These are phyloP conservation scores for Hystrix brachyura DNA, from an alignment of 2,113 vertebrate genomes.

Conservation along the genomic window DNA sequence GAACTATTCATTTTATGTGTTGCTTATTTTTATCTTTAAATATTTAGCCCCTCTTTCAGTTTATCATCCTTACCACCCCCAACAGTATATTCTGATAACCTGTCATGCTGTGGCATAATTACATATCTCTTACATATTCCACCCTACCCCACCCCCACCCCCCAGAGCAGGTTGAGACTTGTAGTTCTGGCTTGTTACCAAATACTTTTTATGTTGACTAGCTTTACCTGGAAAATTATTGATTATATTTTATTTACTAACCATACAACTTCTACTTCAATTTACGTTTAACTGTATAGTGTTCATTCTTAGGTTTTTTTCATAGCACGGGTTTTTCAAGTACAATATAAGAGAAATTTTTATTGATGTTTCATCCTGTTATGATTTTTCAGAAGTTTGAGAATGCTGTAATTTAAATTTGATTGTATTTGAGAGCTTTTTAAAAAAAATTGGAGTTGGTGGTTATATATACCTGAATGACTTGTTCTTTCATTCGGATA, in stretches of 20 bases:
- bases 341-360: background rate
- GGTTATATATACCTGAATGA: background rate
- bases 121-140: background rate
- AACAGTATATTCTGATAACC: background rate
- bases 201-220: slow-evolving; percentile 34
- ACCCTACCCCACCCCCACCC: background rate
- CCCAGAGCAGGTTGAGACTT: slow-evolving; percentile 35
- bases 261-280: background rate
- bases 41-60: slow-evolving; percentile 9
- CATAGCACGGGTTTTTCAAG: background rate
- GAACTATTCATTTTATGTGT: background rate
- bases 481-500: background rate
- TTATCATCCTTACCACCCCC: slow-evolving; percentile 12
- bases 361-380: background rate
- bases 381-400: slow-evolving; percentile 22
- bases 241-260: slow-evolving; percentile 20
- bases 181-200: background rate
- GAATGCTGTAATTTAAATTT: background rate
- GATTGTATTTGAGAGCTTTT: slow-evolving; percentile 34
- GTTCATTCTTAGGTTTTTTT: slow-evolving; percentile 46
- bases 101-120: background rate
- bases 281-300: background rate
- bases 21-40: slow-evolving; percentile 54
- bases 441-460: background rate
- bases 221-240: slow-evolving; percentile 10